Percentiles rank a stretch among this genome's conserved stretches.
phyloP scores from a whole-genome alignment of 2,888 invertebrate genomes.

The Brenthis ino region DNA sequence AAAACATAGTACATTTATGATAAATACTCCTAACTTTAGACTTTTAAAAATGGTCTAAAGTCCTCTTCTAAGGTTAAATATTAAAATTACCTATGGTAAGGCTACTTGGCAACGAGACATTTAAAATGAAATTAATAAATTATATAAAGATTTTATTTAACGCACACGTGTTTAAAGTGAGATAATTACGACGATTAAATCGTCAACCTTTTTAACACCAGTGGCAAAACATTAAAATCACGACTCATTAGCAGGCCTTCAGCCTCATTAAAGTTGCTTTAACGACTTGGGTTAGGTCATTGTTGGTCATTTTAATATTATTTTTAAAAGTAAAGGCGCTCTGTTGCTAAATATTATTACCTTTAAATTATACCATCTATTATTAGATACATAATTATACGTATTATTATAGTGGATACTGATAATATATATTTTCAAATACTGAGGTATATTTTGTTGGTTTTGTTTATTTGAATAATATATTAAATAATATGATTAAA shows the following conservation, averaged over 20 bases:
- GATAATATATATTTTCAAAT: no score
- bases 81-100: no score
- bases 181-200: conserved; percentile 32
- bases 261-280: conserved; percentile 30
- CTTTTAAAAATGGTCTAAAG: conserved; percentile 11
- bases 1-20: no score
- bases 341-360: no score
- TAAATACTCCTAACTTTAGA: background rate
- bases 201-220: conserved; percentile 38
- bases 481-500: no score
- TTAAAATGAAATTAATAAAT: background rate
- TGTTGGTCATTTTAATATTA: conserved; percentile 15
- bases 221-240: conserved; percentile 35
- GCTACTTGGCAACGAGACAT: background rate
- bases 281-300: conserved; percentile 30
- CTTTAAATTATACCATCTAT: no score
- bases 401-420: no score
- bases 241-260: conserved; percentile 32
- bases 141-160: conserved; percentile 20
- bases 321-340: background rate
- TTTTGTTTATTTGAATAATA: no score
- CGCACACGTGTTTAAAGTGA: conserved; percentile 24
- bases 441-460: no score
- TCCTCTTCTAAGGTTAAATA: no score
- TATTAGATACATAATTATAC: no score